Evolutionary conservation across 2,888 invertebrate genomes (phyloP), one percentile per base, ranked within the genome.

Genomic region (Rhorus exstirpatorius): DNA sequence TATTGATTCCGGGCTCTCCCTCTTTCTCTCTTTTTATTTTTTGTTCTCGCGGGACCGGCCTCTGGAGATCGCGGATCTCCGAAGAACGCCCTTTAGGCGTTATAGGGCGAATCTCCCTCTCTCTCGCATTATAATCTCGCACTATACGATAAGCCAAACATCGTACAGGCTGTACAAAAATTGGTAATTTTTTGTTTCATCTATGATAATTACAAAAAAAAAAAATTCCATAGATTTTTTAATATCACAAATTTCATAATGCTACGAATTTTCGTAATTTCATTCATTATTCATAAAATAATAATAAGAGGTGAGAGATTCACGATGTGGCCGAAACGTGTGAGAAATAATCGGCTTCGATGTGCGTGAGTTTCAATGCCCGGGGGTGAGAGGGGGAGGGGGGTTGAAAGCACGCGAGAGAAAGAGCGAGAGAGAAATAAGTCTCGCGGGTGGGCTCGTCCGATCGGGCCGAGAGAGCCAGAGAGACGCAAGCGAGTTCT

Each of bases 1-100:
- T 91, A 91, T 91, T 91, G 90, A 91, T 91, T 91, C 88, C 90
- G 83, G 81, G 86, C 87, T 63, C 67, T 65, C 83, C 79, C 24
- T 38, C 65, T 41, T 60, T 21, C 26, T 51, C 38, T 65, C 82
- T 79, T 44, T 21, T 31, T 12, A 14, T 46, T 21, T 49, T 14
- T 53, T 14, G 12, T 41, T 68, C 17, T 21, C 38, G 46, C 38
- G 46, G 67, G 68, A 84, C 38, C 53, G 24, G 71, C 71, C 58
- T 60, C 46, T 60, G 71, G 83, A 83, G 87, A 88, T 87, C 83
- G 86, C 80, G 79, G 85, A 86, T 86, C 85, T 89, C 67, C 81
- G 77, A 83, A 83, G 84, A 85, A 88, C 63, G 75, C 83, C 77
- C 71, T 81, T 75, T 46, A 46, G 79, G 61, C 61, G 58, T 63